Base-by-base conservation (phyloP, 2,888 invertebrate species). In the Limnephilus marmoratus region DNA sequence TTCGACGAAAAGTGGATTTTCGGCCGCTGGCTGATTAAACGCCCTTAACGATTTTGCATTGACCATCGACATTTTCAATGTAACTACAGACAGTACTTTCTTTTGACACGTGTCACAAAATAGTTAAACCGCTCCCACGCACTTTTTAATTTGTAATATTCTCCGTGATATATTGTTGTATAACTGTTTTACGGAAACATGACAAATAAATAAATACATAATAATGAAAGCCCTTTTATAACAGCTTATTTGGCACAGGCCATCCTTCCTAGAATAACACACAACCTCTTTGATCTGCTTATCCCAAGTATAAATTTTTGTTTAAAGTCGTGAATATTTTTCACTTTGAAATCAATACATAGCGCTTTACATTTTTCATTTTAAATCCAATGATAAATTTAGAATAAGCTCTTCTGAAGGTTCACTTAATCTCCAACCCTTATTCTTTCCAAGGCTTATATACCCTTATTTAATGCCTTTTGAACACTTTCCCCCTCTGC, bases 391-490 rank as follows among this genome's bases (percentile, higher is more conserved):
- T 68, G 53, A 88, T 88, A 86, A 86, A 91, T 91, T 91, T 90
- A 18, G 85, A 41, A 49, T 91, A 41, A 91, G 81, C 85, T 91
- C 80, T 83, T 31, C 24, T 24, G 88, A 34, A 80, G 37, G 68
- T 34, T 37, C 29, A n/a, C 41, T 31, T 88, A 68, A 80, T 88
- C 88, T 80, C 29, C 80, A 24, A 80, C 88, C 88, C 88, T 68
- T 88, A 87, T 88, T 88, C 88, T 87, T 91, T 91, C n/a, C 53
- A 49, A 37, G 15, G 49, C 86, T 91, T 88, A 88, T 88, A 88
- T 82, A 49, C 87, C 81, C 53, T 91, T 91, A 91, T 91, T 91
- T 91, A 91, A 91, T 91, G 91, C 91, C 86, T 91, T 81, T 80
- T 82, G 45, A 87, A 91, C 81, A 49, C 31, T 53, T 49, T 9